Conservation (phyloP, 2,797 vertebrate species). For the Leptodactylus fallax region DNA sequence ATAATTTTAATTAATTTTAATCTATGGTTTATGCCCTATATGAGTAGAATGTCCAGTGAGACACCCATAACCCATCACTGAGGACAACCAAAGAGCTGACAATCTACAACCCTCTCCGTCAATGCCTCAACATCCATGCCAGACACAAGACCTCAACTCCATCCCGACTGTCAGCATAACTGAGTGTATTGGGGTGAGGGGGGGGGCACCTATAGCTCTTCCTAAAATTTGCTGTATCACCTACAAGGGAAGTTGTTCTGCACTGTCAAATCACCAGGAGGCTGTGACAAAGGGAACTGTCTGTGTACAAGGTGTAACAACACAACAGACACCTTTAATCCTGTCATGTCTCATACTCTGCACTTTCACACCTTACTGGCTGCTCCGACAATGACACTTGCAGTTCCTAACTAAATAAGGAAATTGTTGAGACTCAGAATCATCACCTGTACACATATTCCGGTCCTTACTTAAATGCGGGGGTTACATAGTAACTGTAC, state of each 20-base stretch:
- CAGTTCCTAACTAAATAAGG: constrained; percentile 72
- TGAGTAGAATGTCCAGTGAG: not conserved
- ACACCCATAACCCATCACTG: not conserved
- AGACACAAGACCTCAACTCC: not conserved
- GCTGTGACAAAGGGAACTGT: constrained; percentile 79
- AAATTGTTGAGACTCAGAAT: constrained; percentile 67
- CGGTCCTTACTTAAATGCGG: too few relatives aligned
- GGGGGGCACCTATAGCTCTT: constrained; percentile 67
- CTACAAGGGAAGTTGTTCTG: constrained; percentile 76
- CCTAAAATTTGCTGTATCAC: constrained; percentile 79
- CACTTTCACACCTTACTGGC: constrained; percentile 80
- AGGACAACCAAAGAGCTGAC: not conserved
- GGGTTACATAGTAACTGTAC: not conserved
- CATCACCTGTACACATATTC: constrained; percentile 74
- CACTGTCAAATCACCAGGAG: constrained; percentile 81
- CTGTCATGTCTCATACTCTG: constrained; percentile 88
- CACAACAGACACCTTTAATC: constrained; percentile 88
- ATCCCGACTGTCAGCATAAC: not conserved
- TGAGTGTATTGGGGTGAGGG: not conserved
- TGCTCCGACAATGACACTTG: constrained; percentile 77
- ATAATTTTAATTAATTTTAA: too few relatives aligned
- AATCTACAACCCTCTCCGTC: not conserved
- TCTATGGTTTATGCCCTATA: not conserved
- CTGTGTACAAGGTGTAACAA: constrained; percentile 83
- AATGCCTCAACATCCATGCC: not conserved